Percentiles rank a stretch among this genome's conserved stretches.
phyloP scores from a whole-genome alignment of 2,888 invertebrate genomes.

The Ophion obscuratus region DNA sequence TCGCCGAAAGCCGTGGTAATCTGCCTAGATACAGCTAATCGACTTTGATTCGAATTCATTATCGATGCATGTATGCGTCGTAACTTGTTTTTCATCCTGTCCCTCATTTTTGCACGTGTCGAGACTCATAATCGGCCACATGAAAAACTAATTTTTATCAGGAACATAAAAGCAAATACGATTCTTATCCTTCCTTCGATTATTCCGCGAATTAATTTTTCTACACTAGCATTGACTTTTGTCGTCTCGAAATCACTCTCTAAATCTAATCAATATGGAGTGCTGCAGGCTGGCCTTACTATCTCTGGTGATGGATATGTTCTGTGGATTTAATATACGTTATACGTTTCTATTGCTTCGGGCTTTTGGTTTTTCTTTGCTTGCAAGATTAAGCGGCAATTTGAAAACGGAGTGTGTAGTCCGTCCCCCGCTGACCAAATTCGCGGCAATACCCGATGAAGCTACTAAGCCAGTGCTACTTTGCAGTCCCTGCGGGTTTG shows the following conservation, averaged over 20 bases:
- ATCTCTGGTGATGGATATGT: too few species aligned
- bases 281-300: too few species aligned
- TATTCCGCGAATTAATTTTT: not conserved
- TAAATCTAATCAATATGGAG: too few species aligned
- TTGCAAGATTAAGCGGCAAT: too few species aligned
- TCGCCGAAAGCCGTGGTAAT: not conserved
- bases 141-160: not conserved
- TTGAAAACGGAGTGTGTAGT: too few species aligned
- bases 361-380: too few species aligned
- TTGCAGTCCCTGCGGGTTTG: too few species aligned
- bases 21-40: constrained; percentile 2
- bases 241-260: not conserved
- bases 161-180: not conserved
- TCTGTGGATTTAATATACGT: too few species aligned
- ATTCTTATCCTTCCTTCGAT: not conserved
- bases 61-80: not conserved
- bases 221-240: not conserved
- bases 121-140: not conserved
- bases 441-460: too few species aligned
- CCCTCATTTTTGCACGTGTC: not conserved
- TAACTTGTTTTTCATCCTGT: not conserved
- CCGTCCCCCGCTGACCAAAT: too few species aligned
- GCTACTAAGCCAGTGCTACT: too few species aligned
- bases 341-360: too few species aligned
- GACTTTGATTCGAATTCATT: constrained; percentile 3